Evolutionary conservation across 2,888 invertebrate species (phyloP), one percentile per base, ranked within the genome.

Genomic region (Macrosoma leucophasiata): DNA sequence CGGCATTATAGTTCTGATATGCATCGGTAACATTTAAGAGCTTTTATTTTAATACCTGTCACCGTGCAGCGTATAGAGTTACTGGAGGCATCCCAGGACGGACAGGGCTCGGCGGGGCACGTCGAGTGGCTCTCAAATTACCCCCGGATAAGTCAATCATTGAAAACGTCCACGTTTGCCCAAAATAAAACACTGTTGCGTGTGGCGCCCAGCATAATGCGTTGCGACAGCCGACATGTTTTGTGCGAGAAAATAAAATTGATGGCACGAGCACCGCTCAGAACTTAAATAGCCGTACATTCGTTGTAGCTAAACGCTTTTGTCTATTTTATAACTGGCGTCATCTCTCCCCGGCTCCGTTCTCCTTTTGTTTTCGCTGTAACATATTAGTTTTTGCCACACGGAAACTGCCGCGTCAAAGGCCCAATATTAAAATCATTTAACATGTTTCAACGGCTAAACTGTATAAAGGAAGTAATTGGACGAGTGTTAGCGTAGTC

Each of bases 101-200:
- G 44, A 33, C 35, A 43, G 38, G 32, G 40, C 48, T 34, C 40
- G 41, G 43, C 40, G 47, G 45, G 41, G 41, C 48, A 39, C 43
- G 45, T 45, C 50, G 72, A 77, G 78, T 64, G 69, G 69, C 78
- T 81, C 81, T 84, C 82, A 70, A 68, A 79, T 84, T 84, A 81
- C 84, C 59, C 72, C 82, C 78, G 84, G 84, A 84, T 82, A 84
- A 84, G 82, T 84, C 84, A 84, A 84, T 84, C 84, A 84, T 76
- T 81, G 62, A 70, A 73, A 70, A 73, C 79, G 72, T 78, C 75
- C 49, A 52, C 52, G 40, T 48, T 77, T 67, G 62, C 71, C 74
- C 59, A 67, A 82, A 84, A 82, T 82, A 84, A 82, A 82, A 81
- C 76, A 58, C 60, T 64, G 62, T 73, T 74, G 78, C 77, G 79